Evolutionary conservation across 2,113 vertebrate genomes (phyloP), one percentile per base, ranked within the genome.

Genomic region (Anarhynchus alexandrinus): DNA sequence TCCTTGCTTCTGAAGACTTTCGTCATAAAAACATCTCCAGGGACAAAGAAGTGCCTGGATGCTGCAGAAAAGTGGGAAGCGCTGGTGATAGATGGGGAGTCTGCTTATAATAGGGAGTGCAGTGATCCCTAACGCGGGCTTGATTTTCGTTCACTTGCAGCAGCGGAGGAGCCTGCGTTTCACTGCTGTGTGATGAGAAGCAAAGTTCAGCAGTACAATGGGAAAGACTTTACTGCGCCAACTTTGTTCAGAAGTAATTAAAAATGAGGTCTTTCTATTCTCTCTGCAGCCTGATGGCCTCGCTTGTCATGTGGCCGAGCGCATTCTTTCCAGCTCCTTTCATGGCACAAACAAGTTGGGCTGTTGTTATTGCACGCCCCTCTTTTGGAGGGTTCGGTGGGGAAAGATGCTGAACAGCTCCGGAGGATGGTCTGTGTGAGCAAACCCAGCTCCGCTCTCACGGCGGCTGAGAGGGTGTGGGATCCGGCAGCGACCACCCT

Each of bases 291-390:
- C 81, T 10, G 25, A 87, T 95, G 97, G 86, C 97, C 95, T 94
- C 10, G 66, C 88, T 65, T 96, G 96, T 95, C 94, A 69, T 97
- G 97, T 97, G 95, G 96, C 72, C 36, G 2, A 23, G 82, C 7
- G 22, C 94, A 97, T 97, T 97, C 94, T 97, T 97, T 97, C 95
- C 96, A 95, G 73, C 91, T 94, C 89, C 86, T 95, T 97, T 97
- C 94, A 95, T 59, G 78, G 86, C 91, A 94, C 94, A 95, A 51
- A 95, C 84, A 80, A 81, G 58, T 93, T 38, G 47, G 78, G 95
- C 82, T 77, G 91, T 86, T 95, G 52, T 22, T 86, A 21, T 4
- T 45, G 16, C 90, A 73, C 7, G 5, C 34, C 43, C 71, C 65
- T 90, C 29, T 34, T 86, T 51, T 69, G 8, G 61, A 82, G 62